A percentile compares a stretch with the other conserved stretches of the same genome.
These are phyloP conservation scores for Trematomus bernacchii DNA, from an alignment of 2,797 vertebrate species.

Conservation along the genomic window DNA sequence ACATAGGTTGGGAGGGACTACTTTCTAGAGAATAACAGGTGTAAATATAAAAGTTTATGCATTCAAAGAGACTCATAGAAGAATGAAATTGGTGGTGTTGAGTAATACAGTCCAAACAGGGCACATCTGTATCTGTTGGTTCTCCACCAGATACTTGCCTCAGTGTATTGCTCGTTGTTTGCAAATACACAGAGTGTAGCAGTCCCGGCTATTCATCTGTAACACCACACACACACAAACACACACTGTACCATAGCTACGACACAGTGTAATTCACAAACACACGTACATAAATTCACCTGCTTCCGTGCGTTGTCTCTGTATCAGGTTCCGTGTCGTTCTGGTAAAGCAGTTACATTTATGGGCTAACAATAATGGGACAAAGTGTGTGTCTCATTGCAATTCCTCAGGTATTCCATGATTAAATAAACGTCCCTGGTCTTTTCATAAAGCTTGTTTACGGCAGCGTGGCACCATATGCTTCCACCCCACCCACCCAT, in stretches of 20 bases:
- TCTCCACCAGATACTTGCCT: conserved; percentile 37
- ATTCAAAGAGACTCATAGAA: conserved; percentile 4
- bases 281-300: conserved; percentile 78
- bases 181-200: conserved; percentile 61
- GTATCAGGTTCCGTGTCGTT: conserved; percentile 65
- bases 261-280: conserved; percentile 50
- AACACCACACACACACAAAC: conserved; percentile 43
- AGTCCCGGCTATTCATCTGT: conserved; percentile 65
- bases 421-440: conserved; percentile 91
- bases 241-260: conserved; percentile 34
- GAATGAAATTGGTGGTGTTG: conserved; percentile 19
- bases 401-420: conserved; percentile 88
- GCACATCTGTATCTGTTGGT: conserved; percentile 54
- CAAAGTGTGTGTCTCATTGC: conserved; percentile 78
- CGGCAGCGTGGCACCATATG: conserved; percentile 85
- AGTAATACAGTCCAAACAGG: conserved; percentile 20
- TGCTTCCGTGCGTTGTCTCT: conserved; percentile 68
- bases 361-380: conserved; percentile 84
- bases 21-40: conserved; percentile 16
- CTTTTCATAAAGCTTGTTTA: conserved; percentile 92
- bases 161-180: conserved; percentile 49
- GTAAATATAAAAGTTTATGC: conserved; percentile 29
- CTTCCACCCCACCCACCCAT: conserved; percentile 68
- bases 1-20: conserved; percentile 4
- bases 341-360: conserved; percentile 81